Evolutionary conservation across 1,140 invertebrate species (phyloP).

Genomic region (Eufriesea mexicana): DNA sequence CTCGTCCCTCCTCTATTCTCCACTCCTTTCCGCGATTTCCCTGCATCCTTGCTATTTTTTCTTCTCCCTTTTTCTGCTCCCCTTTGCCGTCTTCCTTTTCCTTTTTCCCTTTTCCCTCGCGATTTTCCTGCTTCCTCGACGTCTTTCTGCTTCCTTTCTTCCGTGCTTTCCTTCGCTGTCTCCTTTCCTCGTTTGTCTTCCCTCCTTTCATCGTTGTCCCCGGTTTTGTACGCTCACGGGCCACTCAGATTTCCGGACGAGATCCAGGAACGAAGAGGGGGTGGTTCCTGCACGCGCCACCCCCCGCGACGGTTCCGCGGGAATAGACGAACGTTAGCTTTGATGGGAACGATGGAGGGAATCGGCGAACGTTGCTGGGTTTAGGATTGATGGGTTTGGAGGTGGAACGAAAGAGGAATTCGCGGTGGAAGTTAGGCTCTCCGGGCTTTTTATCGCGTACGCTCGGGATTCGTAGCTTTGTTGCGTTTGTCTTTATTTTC

Average conservation of each 20-base stretch:
- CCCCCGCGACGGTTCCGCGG: background rate
- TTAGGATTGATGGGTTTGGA: conserved; percentile 1
- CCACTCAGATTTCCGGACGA: background rate
- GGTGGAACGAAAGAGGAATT: background rate
- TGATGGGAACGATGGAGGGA: background rate
- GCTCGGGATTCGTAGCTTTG: background rate
- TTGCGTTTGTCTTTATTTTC: background rate
- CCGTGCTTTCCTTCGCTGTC: background rate
- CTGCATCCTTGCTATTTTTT: background rate
- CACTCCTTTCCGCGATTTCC: conserved; percentile 24
- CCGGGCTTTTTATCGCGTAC: background rate
- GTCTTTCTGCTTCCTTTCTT: background rate
- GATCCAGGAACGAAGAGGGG: background rate
- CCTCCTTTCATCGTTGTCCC: background rate
- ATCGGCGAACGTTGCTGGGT: background rate
- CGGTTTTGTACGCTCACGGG: background rate
- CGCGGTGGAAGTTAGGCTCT: background rate
- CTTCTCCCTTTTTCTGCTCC: background rate
- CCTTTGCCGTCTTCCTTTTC: background rate
- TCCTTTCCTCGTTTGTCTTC: background rate
- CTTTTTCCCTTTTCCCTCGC: no score
- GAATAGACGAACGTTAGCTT: conserved; percentile 1
- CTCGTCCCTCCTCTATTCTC: background rate
- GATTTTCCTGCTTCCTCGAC: no score
- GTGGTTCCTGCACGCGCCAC: background rate